A percentile compares a stretch with the other conserved stretches of the same genome.
Evolutionary conservation across 2,113 vertebrate species (phyloP).

Genomic region (Psittacara wagleri): DNA sequence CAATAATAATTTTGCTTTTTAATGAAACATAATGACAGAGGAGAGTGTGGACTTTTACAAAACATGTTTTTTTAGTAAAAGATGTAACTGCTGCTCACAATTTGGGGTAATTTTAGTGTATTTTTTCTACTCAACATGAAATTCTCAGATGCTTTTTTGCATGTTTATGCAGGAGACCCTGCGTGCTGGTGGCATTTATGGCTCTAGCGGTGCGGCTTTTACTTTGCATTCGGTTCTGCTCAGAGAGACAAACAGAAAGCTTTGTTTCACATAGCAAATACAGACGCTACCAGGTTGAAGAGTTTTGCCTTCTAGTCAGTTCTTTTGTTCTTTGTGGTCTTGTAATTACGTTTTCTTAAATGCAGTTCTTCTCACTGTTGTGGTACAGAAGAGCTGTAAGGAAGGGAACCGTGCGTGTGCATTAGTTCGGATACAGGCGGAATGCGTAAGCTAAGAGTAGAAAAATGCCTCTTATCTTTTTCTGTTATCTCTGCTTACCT

Average conservation of each 20-base stretch:
- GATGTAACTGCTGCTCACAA: background rate
- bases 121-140: background rate
- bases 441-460: background rate
- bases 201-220: background rate
- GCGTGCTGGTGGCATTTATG: background rate
- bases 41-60: background rate
- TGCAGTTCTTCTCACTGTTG: background rate
- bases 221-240: background rate
- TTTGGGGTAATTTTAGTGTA: background rate
- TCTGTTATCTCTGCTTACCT: conserved; percentile 42
- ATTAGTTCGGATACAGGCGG: background rate
- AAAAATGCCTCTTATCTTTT: conserved; percentile 39
- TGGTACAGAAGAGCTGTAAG: background rate
- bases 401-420: background rate
- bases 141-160: background rate
- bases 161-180: background rate
- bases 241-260: background rate
- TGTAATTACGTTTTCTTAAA: background rate
- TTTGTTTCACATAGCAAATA: rapidly evolving
- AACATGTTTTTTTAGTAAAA: background rate
- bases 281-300: background rate
- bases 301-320: conserved; percentile 23
- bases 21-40: background rate
- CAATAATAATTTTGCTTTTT: background rate
- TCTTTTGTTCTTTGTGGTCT: conserved; percentile 43